A percentile compares a stretch with the other conserved stretches of the same genome.
phyloP scores from a whole-genome alignment of 2,888 invertebrate genomes.

The Osmoderma eremita region DNA sequence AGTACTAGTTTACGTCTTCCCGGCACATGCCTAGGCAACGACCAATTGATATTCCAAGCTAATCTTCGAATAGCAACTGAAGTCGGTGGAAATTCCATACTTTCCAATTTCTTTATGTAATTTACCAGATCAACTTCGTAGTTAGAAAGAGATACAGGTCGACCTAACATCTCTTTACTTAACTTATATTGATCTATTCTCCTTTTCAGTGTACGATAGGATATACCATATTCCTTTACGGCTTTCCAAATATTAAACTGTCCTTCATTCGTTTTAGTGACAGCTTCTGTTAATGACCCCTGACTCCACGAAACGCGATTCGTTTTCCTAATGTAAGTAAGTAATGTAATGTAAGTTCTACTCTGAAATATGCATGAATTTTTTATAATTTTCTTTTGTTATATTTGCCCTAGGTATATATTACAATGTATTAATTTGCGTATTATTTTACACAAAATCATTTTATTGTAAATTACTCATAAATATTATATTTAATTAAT shows the following conservation, averaged over 20 bases:
- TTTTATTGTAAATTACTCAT: background rate
- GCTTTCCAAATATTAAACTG: conserved; percentile 1
- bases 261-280: background rate
- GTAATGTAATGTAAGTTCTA: background rate
- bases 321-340: background rate
- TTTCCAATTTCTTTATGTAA: background rate
- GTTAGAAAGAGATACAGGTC: background rate
- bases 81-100: background rate
- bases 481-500: background rate
- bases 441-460: no score
- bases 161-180: background rate
- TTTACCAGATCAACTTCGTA: background rate
- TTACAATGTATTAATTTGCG: no score
- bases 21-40: background rate
- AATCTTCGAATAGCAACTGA: background rate
- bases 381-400: no score
- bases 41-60: background rate
- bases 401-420: no score
- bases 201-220: background rate
- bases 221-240: background rate
- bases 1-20: background rate
- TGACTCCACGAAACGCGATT: conserved; percentile 3
- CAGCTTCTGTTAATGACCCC: background rate
- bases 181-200: background rate
- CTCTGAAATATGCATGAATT: no score